Evolutionary conservation across 2,113 vertebrate genomes (phyloP).

Genomic region (Zingel zingel): DNA sequence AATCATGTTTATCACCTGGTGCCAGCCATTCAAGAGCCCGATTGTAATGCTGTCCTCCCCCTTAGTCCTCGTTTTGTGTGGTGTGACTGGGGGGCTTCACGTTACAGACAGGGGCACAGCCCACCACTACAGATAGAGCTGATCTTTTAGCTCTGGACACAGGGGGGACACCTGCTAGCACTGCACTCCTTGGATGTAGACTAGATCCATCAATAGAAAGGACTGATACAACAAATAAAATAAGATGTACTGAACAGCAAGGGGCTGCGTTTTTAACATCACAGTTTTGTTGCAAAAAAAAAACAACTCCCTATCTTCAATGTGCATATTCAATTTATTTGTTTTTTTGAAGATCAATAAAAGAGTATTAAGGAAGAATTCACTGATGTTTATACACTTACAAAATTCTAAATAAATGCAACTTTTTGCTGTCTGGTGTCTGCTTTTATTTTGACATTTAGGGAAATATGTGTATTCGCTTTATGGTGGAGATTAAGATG

Average conservation of each 20-base stretch:
- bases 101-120: slow-evolving; percentile 65
- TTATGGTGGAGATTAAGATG: background rate
- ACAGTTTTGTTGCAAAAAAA: background rate
- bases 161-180: slow-evolving; percentile 50
- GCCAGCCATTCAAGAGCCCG: slow-evolving; percentile 57
- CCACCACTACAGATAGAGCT: slow-evolving; percentile 69
- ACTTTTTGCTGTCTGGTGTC: background rate
- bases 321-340: background rate
- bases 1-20: slow-evolving; percentile 74
- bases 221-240: background rate
- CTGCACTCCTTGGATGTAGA: slow-evolving; percentile 5
- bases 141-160: slow-evolving; percentile 63
- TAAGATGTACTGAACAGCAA: background rate
- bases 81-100: slow-evolving; percentile 71
- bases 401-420: background rate
- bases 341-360: background rate
- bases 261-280: background rate
- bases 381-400: background rate
- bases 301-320: background rate
- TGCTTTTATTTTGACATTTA: background rate
- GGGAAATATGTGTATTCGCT: background rate
- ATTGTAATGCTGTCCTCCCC: slow-evolving; percentile 54
- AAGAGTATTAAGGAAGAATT: background rate
- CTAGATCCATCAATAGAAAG: slow-evolving; percentile 2
- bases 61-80: slow-evolving; percentile 49